phyloP scores from a whole-genome alignment of 2,888 invertebrate genomes.

The Altica lythri region DNA sequence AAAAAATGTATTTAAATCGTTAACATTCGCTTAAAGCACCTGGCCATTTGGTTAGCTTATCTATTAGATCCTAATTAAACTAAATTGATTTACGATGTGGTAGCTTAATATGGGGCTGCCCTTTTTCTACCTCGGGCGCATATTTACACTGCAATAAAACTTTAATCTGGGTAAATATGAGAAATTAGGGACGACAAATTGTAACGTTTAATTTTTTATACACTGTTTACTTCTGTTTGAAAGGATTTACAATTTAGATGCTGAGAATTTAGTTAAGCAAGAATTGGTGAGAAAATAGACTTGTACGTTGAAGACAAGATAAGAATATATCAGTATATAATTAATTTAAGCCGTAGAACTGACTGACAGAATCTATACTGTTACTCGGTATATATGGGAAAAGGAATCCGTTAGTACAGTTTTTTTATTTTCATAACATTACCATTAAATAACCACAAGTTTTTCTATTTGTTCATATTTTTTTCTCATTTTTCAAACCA shows the following conservation, averaged over 20 bases:
- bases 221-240: constrained; percentile 14
- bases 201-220: constrained; percentile 10
- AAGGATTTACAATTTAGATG: constrained; percentile 11
- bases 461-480: too few species aligned
- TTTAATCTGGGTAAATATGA: constrained; percentile 25
- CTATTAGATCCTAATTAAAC: constrained; percentile 26
- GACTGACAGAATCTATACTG: too few species aligned
- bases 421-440: too few species aligned
- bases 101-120: constrained; percentile 1
- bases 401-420: too few species aligned
- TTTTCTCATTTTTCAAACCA: too few species aligned
- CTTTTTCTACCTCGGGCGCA: constrained; percentile 7
- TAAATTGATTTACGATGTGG: constrained; percentile 22
- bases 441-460: too few species aligned
- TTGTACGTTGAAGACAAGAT: too few species aligned
- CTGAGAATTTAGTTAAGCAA: background rate
- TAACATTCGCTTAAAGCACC: constrained; percentile 11
- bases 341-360: too few species aligned
- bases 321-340: too few species aligned
- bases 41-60: constrained; percentile 26
- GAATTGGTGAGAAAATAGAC: too few species aligned
- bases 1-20: constrained; percentile 9
- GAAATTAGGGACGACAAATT: constrained; percentile 12
- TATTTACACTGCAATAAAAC: constrained; percentile 18
- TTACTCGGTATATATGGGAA: too few species aligned